phyloP scores from a whole-genome alignment of 2,888 invertebrate genomes.

The Tipula helvola region DNA sequence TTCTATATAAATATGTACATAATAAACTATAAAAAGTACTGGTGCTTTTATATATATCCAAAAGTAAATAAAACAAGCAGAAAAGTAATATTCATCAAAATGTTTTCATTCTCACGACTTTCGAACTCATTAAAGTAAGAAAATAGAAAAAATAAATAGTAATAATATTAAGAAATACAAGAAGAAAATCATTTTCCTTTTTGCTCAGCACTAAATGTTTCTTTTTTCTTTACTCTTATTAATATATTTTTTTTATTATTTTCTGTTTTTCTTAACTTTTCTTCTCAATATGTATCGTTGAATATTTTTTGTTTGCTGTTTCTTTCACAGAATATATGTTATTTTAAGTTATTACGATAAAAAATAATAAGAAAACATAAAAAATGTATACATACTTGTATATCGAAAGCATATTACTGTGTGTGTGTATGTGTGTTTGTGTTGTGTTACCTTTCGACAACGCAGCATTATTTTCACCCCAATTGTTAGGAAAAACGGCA shows the following conservation, averaged over 20 bases:
- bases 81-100: background rate
- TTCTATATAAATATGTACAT: background rate
- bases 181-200: background rate
- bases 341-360: constrained; percentile 4
- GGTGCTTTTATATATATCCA: background rate
- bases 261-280: background rate
- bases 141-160: background rate
- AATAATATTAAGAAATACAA: background rate
- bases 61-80: background rate
- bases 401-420: background rate
- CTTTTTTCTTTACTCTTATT: background rate
- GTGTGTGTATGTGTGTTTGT: background rate
- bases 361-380: background rate
- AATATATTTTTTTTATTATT: background rate
- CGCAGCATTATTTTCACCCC: background rate
- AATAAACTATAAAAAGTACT: background rate
- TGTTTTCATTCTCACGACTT: constrained; percentile 8
- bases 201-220: background rate
- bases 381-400: background rate
- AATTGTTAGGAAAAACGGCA: background rate
- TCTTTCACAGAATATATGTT: background rate
- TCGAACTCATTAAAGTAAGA: constrained; percentile 6
- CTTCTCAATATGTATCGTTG: background rate
- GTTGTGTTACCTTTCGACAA: background rate
- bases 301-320: background rate